Evolutionary conservation across 2,888 invertebrate genomes (phyloP), one percentile per base, ranked within the genome.

Genomic region (Oxyteleia sp.): DNA sequence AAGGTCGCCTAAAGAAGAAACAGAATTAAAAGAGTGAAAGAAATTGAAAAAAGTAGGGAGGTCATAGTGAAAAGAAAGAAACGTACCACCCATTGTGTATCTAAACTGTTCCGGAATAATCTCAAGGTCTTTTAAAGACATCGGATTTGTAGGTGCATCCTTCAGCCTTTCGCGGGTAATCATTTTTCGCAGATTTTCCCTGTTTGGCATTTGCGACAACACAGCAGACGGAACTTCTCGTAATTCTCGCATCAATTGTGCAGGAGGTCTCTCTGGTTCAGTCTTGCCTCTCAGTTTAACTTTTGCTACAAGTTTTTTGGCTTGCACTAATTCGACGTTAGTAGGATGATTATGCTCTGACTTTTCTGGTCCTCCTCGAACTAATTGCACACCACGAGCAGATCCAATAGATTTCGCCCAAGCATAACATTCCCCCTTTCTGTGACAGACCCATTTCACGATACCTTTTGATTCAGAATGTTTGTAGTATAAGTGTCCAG

Each of bases 131-230:
- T 20, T 15, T 13, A 57, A n/a, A 10, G 69, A 32, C 8, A n/a
- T 32, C 0, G 69, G 69, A 57, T 69, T 69, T 0, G 69, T 23
- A 1, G 69, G 69, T 4, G 45, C 20, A 4, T 69, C 26, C 32
- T 69, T 69, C 18, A 43, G 26, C 13, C 68, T 32, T 41, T 55
- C 53, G 1, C 68, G 38, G 2, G 23, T 43, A 0, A 69, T 23
- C 32, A 45, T 47, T 69, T 69, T 69, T 5, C 45, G 18, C 8
- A 69, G n/a, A 23, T 69, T 69, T n/a, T 18, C n/a, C 8, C 69
- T 55, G 5, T 32, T 15, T 0, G 57, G 69, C 11, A 69, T 18
- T 47, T 69, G 43, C 15, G 1, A 49, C 15, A 57, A 26, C 0
- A 57, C 57, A 26, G 26, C 51, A 26, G 23, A 23, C 4, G 51